These are phyloP conservation scores for Archips xylosteana DNA, from an alignment of 2,888 invertebrate species.

Conservation along the genomic window DNA sequence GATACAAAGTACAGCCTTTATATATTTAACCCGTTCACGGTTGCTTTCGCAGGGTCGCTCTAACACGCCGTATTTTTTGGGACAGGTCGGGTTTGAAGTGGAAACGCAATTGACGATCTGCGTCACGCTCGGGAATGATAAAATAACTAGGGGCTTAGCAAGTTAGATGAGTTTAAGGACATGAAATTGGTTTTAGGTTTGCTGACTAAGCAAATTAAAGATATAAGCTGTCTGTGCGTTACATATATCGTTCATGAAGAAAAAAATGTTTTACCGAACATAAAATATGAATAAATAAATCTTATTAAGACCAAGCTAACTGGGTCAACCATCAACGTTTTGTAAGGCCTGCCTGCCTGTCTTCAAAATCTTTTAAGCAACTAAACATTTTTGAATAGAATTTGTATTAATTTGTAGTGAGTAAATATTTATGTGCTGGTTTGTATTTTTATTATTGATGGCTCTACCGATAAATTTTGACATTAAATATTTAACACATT, in stretches of 20 bases:
- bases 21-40: conserved; percentile 39
- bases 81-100: conserved; percentile 18
- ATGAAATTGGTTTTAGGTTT: conserved; percentile 48
- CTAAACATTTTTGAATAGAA: too few relatives aligned
- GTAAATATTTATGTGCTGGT: too few relatives aligned
- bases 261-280: background rate
- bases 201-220: conserved; percentile 43
- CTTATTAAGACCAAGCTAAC: conserved; percentile 13
- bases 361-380: too few relatives aligned
- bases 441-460: too few relatives aligned
- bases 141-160: conserved; percentile 20
- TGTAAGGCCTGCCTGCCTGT: background rate
- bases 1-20: conserved; percentile 49
- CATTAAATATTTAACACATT: too few relatives aligned
- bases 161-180: conserved; percentile 30
- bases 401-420: too few relatives aligned
- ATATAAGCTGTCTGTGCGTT: background rate
- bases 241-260: too few relatives aligned
- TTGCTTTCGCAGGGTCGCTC: conserved; percentile 9
- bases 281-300: background rate
- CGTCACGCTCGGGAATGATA: conserved; percentile 19
- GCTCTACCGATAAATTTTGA: too few relatives aligned
- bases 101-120: conserved; percentile 25
- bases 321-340: background rate
- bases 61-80: conserved; percentile 20